These are phyloP conservation scores for Charadrius vociferus DNA, from an alignment of 2,113 vertebrate species.

Conservation along the genomic window DNA sequence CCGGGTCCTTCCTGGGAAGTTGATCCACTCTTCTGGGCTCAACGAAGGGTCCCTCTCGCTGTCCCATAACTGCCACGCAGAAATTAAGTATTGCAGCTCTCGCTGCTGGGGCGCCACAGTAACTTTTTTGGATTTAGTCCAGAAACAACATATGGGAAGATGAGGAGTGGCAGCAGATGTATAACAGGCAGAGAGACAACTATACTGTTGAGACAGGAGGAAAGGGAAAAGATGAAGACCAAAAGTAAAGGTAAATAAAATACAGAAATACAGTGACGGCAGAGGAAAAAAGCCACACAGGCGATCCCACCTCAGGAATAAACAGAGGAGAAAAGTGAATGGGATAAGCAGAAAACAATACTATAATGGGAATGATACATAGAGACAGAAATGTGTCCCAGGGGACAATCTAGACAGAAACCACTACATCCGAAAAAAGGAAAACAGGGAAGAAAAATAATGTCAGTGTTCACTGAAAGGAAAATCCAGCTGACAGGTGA, in stretches of 20 bases:
- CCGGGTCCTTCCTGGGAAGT: neutral
- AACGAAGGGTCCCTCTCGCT: accelerated
- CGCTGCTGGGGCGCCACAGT: neutral
- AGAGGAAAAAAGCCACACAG: neutral
- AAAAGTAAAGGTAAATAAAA: neutral
- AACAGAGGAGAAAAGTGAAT: neutral
- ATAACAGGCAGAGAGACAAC: neutral
- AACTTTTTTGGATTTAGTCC: neutral
- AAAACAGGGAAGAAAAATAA: neutral
- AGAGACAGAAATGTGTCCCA: neutral
- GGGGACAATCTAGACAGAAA: neutral
- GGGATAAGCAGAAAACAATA: neutral
- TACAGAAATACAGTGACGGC: neutral
- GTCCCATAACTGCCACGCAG: accelerated
- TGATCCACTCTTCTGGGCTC: neutral
- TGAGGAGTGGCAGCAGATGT: neutral
- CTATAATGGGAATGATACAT: neutral
- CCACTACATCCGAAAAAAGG: neutral
- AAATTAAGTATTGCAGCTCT: neutral
- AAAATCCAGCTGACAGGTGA: neutral
- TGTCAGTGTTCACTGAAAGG: neutral
- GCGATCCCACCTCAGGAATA: neutral
- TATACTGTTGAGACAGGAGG: neutral
- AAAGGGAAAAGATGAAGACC: neutral
- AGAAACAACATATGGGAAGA: neutral